Conservation (phyloP, 2,888 invertebrate species). For the Drosophila fulvimacula region DNA sequence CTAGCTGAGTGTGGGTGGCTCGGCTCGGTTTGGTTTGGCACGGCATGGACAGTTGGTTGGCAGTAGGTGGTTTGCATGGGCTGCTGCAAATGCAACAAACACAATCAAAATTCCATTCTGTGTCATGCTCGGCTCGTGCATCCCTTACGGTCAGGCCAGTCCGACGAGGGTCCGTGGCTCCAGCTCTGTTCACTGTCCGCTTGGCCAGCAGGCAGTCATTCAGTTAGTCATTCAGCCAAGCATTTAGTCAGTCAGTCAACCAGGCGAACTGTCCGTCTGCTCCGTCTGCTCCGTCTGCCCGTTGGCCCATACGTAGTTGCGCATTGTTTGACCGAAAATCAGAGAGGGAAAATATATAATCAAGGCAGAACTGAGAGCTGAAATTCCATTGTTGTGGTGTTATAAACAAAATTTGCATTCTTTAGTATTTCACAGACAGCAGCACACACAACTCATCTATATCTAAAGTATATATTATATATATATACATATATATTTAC, state of each 20-base stretch:
- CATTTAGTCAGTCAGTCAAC: constrained; percentile 64
- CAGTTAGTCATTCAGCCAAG: constrained; percentile 64
- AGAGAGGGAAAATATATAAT: constrained; percentile 54
- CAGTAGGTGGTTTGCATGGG: constrained; percentile 32
- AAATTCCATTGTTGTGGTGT: constrained; percentile 76
- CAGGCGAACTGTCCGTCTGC: constrained; percentile 39
- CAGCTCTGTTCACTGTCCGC: constrained; percentile 14
- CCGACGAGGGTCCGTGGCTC: not conserved
- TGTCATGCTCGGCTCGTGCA: constrained; percentile 48
- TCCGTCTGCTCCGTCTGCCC: constrained; percentile 8
- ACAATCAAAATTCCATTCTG: constrained; percentile 73
- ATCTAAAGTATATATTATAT: not conserved
- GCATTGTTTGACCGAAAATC: constrained; percentile 62
- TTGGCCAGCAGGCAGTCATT: constrained; percentile 47
- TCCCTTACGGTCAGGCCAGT: constrained; percentile 14
- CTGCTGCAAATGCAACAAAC: constrained; percentile 51
- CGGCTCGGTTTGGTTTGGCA: not conserved
- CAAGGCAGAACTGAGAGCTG: constrained; percentile 54
- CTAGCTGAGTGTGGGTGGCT: constrained; percentile 2
- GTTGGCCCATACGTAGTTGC: constrained; percentile 29
- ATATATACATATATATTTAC: not conserved
- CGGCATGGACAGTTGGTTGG: constrained; percentile 6
- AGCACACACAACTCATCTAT: constrained; percentile 6
- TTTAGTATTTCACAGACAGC: constrained; percentile 35
- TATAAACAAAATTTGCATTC: constrained; percentile 79